Evolutionary conservation across 2,888 invertebrate species (phyloP).

Genomic region (Lepetodrilus schrolli): DNA sequence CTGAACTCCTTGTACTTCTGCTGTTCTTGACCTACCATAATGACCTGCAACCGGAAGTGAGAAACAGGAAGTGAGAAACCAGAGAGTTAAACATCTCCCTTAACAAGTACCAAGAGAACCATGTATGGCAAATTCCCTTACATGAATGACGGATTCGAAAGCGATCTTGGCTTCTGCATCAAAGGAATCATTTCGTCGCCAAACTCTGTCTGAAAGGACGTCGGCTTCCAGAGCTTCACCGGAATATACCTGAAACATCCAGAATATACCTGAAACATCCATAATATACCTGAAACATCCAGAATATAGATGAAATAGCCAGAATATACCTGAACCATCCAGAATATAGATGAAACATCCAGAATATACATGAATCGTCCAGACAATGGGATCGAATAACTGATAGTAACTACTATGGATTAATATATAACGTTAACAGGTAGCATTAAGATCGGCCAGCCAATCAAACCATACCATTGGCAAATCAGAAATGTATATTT

Average conservation of each 20-base stretch:
- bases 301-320: too few relatives aligned
- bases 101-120: neutral
- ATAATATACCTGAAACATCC: too few relatives aligned
- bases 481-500: too few relatives aligned
- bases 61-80: neutral
- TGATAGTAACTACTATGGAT: too few relatives aligned
- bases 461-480: too few relatives aligned
- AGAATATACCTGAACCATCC: too few relatives aligned
- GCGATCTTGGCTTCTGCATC: conserved; percentile 66
- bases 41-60: conserved; percentile 38
- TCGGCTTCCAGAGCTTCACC: conserved; percentile 54
- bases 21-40: conserved; percentile 43
- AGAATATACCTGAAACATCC: too few relatives aligned
- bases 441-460: too few relatives aligned
- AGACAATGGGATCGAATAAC: too few relatives aligned
- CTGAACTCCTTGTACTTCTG: conserved; percentile 42
- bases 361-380: too few relatives aligned
- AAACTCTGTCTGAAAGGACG: conserved; percentile 62
- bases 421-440: too few relatives aligned
- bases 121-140: conserved; percentile 43
- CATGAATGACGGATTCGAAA: conserved; percentile 71
- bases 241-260: conserved; percentile 61
- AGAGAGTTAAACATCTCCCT: neutral
- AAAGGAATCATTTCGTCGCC: conserved; percentile 63
- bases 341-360: too few relatives aligned